phyloP scores from a whole-genome alignment of 2,888 invertebrate genomes.

The Drosophila histrio region DNA sequence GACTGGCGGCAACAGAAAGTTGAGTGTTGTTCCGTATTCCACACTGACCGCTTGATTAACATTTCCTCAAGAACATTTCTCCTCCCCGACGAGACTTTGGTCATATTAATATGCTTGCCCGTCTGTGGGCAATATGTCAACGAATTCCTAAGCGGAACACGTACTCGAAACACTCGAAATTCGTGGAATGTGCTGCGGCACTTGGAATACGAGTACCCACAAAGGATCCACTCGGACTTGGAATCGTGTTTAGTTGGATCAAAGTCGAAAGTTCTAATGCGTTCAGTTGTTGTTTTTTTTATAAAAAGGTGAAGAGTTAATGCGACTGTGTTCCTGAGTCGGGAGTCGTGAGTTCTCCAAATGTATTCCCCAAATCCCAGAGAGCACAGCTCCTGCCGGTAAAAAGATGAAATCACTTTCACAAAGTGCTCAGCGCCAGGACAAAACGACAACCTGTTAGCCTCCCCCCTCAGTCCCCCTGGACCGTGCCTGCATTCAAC shows the following conservation, averaged over 20 bases:
- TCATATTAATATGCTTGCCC: conserved; percentile 71
- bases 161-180: conserved; percentile 68
- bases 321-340: conserved; percentile 35
- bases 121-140: conserved; percentile 74
- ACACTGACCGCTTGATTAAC: conserved; percentile 78
- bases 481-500: conserved; percentile 31
- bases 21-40: conserved; percentile 62
- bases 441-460: conserved; percentile 39
- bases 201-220: conserved; percentile 28
- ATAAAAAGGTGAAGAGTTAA: conserved; percentile 63
- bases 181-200: conserved; percentile 59
- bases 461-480: not conserved
- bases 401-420: conserved; percentile 67
- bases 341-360: conserved; percentile 9
- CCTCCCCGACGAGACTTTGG: not conserved
- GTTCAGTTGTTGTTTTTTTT: conserved; percentile 29
- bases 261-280: conserved; percentile 62
- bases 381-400: conserved; percentile 1
- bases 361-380: conserved; percentile 69
- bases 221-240: conserved; percentile 45
- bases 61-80: conserved; percentile 69
- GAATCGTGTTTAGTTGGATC: conserved; percentile 10
- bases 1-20: conserved; percentile 23
- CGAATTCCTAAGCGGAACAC: conserved; percentile 76
- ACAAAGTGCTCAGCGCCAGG: conserved; percentile 62